A percentile compares a stretch with the other conserved stretches of the same genome.
Conservation (phyloP, 2,113 vertebrate species). For the Nesoenas mayeri region DNA sequence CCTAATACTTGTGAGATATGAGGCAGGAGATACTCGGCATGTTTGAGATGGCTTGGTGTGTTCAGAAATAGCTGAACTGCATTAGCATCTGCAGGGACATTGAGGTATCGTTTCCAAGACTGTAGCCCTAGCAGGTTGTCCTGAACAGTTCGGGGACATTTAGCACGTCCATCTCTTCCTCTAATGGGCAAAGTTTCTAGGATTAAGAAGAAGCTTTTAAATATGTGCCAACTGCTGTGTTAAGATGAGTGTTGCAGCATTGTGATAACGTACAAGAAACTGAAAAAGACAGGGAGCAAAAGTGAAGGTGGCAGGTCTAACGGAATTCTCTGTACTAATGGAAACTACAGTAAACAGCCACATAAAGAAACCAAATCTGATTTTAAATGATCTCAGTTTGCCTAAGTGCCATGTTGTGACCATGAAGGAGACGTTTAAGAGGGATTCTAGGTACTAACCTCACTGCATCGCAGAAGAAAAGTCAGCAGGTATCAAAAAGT, state of each 20-base stretch:
- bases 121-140: neutral
- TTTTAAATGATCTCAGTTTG: neutral
- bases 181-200: neutral
- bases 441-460: neutral
- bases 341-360: neutral
- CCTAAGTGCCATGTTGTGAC: neutral
- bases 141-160: neutral
- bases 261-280: neutral
- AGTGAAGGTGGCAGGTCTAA: neutral
- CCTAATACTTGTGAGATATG: neutral
- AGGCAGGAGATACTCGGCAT: neutral
- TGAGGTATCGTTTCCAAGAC: neutral
- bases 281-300: neutral
- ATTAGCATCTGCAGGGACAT: neutral
- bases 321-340: neutral
- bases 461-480: neutral
- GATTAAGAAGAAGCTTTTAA: neutral
- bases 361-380: neutral
- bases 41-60: neutral
- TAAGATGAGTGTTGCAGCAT: neutral
- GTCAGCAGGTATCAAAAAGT: neutral
- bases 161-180: neutral
- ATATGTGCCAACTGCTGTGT: neutral
- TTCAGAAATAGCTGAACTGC: neutral
- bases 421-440: neutral